These are phyloP conservation scores for Coturnix japonica DNA, from an alignment of 2,113 vertebrate species.

Conservation along the genomic window DNA sequence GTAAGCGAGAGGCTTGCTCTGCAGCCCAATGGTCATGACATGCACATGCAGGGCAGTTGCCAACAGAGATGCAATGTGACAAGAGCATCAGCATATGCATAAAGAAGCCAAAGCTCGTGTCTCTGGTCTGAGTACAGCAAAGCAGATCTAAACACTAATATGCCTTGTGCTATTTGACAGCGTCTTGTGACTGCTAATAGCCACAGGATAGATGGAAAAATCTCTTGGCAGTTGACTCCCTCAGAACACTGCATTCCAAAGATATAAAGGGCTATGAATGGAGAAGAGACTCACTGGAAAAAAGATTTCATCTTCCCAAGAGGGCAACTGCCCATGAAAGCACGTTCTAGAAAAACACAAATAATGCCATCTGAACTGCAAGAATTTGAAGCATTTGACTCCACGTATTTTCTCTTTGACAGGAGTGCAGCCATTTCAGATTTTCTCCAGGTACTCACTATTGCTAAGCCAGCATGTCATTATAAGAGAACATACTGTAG, in stretches of 20 bases:
- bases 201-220: not conserved
- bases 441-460: conserved; percentile 29
- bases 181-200: not conserved
- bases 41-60: fast-evolving
- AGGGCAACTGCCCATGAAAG: not conserved
- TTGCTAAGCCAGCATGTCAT: not conserved
- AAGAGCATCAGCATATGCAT: not conserved
- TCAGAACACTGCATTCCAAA: not conserved
- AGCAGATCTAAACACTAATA: not conserved
- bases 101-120: not conserved
- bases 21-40: not conserved
- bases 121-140: not conserved
- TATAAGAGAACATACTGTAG: not conserved
- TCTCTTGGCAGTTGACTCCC: not conserved
- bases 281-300: not conserved
- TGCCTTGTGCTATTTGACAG: not conserved
- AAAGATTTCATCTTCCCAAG: not conserved
- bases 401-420: not conserved
- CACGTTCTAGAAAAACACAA: not conserved
- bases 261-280: not conserved
- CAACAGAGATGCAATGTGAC: not conserved
- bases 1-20: not conserved
- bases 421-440: not conserved
- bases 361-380: not conserved
- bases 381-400: not conserved